Percentiles rank a stretch among this genome's conserved stretches.
Evolutionary conservation across 2,113 vertebrate species (phyloP).

Genomic region (Castor canadensis): DNA sequence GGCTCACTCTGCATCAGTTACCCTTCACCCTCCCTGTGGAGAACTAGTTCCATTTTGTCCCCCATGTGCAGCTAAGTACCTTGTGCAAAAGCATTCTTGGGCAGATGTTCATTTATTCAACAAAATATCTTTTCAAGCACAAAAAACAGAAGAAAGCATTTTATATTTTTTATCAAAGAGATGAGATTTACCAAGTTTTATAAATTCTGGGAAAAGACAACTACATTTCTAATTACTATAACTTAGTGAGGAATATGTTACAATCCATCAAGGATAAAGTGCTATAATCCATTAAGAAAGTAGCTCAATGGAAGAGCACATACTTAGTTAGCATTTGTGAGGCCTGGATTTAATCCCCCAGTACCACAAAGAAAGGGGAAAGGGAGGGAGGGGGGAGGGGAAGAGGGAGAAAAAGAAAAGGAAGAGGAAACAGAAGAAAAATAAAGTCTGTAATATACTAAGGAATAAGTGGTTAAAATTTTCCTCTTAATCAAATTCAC

Average conservation of each 20-base stretch:
- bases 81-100: background rate
- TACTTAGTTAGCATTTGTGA: background rate
- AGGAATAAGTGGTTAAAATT: background rate
- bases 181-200: conserved; percentile 14
- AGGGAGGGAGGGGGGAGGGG: background rate
- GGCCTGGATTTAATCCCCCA: background rate
- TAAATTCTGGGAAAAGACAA: conserved; percentile 16
- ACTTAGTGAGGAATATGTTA: background rate
- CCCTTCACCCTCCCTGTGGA: background rate
- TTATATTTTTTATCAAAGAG: background rate
- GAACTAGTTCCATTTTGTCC: background rate
- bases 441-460: background rate
- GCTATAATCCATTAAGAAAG: background rate
- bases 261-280: background rate
- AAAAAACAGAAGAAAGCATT: background rate
- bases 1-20: background rate
- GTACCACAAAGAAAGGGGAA: background rate
- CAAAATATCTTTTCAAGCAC: background rate
- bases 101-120: conserved; percentile 3
- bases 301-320: background rate
- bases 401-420: background rate
- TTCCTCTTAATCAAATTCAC: conserved; percentile 16
- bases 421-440: too few relatives aligned
- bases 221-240: background rate
- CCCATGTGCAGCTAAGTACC: background rate